Evolutionary conservation across 92 coral and sea anemone species (phyloP).

Genomic region (Montipora capitata): DNA sequence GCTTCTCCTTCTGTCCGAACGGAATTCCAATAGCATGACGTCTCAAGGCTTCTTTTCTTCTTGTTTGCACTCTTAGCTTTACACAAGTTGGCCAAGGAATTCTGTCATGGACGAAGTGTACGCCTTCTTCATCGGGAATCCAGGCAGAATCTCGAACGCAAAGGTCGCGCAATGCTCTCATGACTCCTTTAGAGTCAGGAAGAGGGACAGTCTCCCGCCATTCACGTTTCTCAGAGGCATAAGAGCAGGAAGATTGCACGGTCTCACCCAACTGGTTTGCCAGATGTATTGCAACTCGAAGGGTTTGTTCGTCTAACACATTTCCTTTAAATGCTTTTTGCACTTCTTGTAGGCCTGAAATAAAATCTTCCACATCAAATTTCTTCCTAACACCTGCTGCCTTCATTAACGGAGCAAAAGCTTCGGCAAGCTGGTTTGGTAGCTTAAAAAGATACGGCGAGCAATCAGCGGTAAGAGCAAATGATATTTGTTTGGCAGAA

Average conservation of each 20-base stretch:
- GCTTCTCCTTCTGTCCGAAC: constrained; percentile 86
- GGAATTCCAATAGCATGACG: constrained; percentile 56
- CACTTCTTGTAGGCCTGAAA: constrained; percentile 47
- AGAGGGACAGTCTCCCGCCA: constrained; percentile 52
- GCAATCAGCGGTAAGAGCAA: constrained; percentile 41
- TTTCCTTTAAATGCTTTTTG: constrained; percentile 23
- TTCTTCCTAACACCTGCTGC: constrained; percentile 61
- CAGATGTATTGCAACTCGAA: constrained; percentile 2
- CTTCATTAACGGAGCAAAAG: constrained; percentile 56
- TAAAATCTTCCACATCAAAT: constrained; percentile 70
- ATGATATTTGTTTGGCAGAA: constrained; percentile 62
- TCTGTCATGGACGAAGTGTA: constrained; percentile 47
- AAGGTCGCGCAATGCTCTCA: constrained; percentile 51
- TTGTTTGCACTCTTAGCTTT: constrained; percentile 66
- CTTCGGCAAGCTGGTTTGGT: constrained; percentile 23
- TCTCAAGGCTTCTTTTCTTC: constrained; percentile 66
- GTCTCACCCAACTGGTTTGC: neutral
- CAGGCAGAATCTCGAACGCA: constrained; percentile 77
- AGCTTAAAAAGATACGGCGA: constrained; percentile 72
- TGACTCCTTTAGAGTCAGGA: constrained; percentile 66
- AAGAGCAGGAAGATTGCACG: neutral
- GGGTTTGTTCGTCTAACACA: neutral
- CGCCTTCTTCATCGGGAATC: constrained; percentile 74
- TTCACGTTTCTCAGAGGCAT: neutral
- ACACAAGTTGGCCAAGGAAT: constrained; percentile 47